Base-by-base conservation (phyloP, 2,888 invertebrate species). In the Halictus ligatus region DNA sequence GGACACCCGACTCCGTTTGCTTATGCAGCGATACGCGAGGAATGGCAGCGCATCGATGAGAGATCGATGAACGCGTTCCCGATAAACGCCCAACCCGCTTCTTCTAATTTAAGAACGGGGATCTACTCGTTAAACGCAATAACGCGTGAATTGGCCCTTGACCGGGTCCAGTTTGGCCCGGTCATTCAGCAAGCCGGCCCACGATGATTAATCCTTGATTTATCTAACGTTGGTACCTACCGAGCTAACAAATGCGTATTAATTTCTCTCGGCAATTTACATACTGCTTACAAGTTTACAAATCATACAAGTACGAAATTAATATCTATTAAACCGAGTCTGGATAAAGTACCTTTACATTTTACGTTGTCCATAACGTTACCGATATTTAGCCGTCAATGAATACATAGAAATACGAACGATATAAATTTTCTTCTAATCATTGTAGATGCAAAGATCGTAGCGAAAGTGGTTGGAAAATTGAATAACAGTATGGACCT, bases 1-100 rank as follows among this genome's bases (percentile, higher is more conserved):
- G 46, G 79, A 85, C 73, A 84, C 67, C 48, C 40, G 48, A 84
- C 54, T 85, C 73, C 76, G 35, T 15, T 64, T 13, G 43, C 35
- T 13, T 46, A 48, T 46, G 25, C 54, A 48, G 40, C 48, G 50
- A 60, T 35, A 35, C 25, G 15, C 46, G n/a, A 60, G 25, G 15
- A 43, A 13, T 35, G 35, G 12, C 29, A 40, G 12, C 21, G n/a
- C 40, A 46, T 54, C 46, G 48, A 76, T 46, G 67, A 40, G 48
- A 58, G 43, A 58, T 67, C 72, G 54, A n/a, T n/a, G 71, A 40
- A 71, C 71, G 40, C n/a, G 71, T 29, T 35, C 60, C 40, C 48
- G 48, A 72, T 35, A 18, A 18, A 3, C 21, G 25, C 12, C 4
- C 1, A n/a, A 12, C 58, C n/a, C 58, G n/a, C 10, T 58, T 58